A percentile compares a stretch with the other conserved stretches of the same genome.
Evolutionary conservation across 92 coral and sea anemone species (phyloP).

Genomic region (Isaurus tuberculatus): DNA sequence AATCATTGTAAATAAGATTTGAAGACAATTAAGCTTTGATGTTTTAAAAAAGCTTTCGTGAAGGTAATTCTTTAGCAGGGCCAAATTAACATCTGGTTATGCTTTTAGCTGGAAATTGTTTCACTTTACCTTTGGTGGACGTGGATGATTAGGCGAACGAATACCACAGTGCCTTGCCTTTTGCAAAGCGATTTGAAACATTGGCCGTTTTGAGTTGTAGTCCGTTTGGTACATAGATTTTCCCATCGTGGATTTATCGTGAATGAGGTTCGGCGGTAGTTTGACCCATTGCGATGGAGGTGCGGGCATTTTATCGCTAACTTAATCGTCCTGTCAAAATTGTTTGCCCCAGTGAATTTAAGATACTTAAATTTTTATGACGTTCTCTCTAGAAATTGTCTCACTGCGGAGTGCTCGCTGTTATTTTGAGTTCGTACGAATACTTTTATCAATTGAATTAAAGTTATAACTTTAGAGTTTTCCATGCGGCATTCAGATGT

Average conservation of each 20-base stretch:
- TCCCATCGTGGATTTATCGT: conserved; percentile 77
- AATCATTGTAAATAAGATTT: too few relatives aligned
- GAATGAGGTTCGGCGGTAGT: conserved; percentile 85
- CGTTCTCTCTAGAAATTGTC: neutral
- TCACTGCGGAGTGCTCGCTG: neutral
- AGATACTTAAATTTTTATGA: too few relatives aligned
- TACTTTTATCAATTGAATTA: neutral
- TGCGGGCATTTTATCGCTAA: conserved; percentile 16
- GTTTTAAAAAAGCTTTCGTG: too few relatives aligned
- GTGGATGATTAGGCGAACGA: conserved; percentile 69
- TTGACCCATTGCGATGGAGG: conserved; percentile 85
- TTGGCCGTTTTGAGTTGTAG: conserved; percentile 79
- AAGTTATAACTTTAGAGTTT: neutral
- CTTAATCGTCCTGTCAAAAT: conserved; percentile 5
- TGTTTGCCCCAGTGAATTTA: neutral
- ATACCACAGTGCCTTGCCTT: conserved; percentile 61
- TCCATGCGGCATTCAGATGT: conserved; percentile 10
- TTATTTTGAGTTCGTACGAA: neutral
- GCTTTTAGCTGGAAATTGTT: neutral
- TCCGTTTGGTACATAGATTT: conserved; percentile 84
- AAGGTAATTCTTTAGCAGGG: too few relatives aligned
- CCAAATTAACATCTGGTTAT: too few relatives aligned
- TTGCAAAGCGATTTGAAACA: conserved; percentile 83
- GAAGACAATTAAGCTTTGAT: too few relatives aligned
- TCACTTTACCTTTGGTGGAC: conserved; percentile 71